Base-by-base conservation (phyloP, 2,797 vertebrate species). In the Tolypeutes matacus region DNA sequence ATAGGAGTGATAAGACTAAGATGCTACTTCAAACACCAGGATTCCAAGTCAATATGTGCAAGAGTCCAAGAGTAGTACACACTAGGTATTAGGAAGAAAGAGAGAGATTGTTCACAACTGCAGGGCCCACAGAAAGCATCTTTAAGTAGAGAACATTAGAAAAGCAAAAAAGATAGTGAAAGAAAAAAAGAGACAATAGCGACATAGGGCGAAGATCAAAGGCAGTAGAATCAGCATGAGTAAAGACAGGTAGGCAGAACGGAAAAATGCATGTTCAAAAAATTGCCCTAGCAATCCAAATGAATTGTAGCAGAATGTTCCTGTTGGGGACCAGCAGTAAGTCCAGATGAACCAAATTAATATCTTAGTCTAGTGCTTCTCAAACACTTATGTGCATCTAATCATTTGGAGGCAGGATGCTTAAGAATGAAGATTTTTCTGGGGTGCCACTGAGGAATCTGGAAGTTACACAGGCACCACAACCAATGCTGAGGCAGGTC, bases 101-200 rank as follows among this genome's bases (percentile, higher is more conserved):
- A 95, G 5, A 86, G 69, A 67, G 42, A 81, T 4, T 69, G 6
- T 4, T 92, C 13, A 25, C 14, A 89, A 62, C 10, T 49, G 7
- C 29, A 84, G 65, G 39, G 14, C 49, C 18, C 31, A 89, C 46
- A 67, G 36, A 95, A 90, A 86, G 10, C 3, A 60, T 92, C 20
- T 76, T 84, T 39, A 34, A 18, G 25, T 42, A 92, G 25, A 81
- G 34, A 94, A 76, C 7, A 96, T 91, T 73, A 81, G 27, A 70
- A 85, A 92, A 87, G 18, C n/a, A 85, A 92, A 90, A 62, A 25
- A 86, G 89, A 70, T 29, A 84, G 67, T 77, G 62, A 75, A 93
- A 65, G 15, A 36, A 49, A 39, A 72, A 51, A 69, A 82, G 27
- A 42, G 20, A 36, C 23, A 88, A 62, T 13, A 9, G 49, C 8